Conservation (phyloP, 2,797 vertebrate species). For the Taenioides sp. region DNA sequence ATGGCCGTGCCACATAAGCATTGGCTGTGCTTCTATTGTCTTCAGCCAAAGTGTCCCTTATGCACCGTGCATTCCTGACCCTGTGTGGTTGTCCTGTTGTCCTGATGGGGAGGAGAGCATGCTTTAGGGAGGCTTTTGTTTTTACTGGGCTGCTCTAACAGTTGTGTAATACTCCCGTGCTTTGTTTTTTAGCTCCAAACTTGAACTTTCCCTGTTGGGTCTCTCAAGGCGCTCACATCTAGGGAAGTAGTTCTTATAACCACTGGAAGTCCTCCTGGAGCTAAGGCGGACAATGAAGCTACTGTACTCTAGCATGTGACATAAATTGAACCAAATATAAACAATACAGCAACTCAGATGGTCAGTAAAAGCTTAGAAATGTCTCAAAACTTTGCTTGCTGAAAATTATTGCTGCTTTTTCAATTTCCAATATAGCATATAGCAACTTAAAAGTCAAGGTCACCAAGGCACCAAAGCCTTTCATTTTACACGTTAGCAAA, state of each 20-base stretch:
- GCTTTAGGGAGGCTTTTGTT: conserved; percentile 59
- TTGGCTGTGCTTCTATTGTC: conserved; percentile 45
- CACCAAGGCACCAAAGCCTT: not conserved
- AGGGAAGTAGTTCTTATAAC: conserved; percentile 3
- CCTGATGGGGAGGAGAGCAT: conserved; percentile 62
- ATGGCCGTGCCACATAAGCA: conserved; percentile 46
- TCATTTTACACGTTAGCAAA: conserved; percentile 27
- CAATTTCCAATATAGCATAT: not conserved
- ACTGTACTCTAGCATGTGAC: not conserved
- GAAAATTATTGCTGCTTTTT: not conserved
- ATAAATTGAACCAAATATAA: not conserved
- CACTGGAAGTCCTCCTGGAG: not conserved
- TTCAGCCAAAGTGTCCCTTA: conserved; percentile 39
- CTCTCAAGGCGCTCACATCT: conserved; percentile 10
- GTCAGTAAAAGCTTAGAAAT: not conserved
- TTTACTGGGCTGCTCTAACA: conserved; percentile 55
- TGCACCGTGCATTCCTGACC: conserved; percentile 55
- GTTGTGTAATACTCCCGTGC: conserved; percentile 63
- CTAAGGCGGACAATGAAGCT: conserved; percentile 1
- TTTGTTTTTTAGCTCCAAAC: conserved; percentile 39
- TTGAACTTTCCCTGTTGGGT: conserved; percentile 26
- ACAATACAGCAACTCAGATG: not conserved
- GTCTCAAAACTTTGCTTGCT: not conserved
- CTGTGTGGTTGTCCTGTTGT: conserved; percentile 58
- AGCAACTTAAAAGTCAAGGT: conserved; percentile 1